A percentile compares a stretch with the other conserved stretches of the same genome.
phyloP scores from a whole-genome alignment of 2,888 invertebrate genomes.

The Chouioia cunea region DNA sequence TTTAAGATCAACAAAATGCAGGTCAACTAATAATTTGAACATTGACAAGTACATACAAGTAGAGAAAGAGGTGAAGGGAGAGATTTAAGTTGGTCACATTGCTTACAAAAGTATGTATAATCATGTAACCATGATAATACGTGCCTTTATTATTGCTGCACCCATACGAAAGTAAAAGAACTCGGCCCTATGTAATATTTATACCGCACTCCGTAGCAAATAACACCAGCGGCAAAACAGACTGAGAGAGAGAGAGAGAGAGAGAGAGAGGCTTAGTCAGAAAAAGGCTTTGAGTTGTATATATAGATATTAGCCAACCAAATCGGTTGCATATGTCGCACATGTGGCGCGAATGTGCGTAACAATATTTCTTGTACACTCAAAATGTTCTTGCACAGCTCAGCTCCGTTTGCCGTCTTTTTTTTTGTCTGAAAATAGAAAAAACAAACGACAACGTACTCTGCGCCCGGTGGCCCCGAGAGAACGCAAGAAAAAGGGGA shows the following conservation, averaged over 20 bases:
- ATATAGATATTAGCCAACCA: conserved; percentile 48
- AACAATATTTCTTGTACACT: conserved; percentile 47
- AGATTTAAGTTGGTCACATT: too few relatives aligned
- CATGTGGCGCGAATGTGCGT: conserved; percentile 49
- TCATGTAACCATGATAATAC: conserved; percentile 28
- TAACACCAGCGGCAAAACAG: background rate
- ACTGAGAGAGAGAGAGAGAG: too few relatives aligned
- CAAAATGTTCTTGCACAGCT: too few relatives aligned
- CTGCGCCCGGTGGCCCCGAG: conserved; percentile 25
- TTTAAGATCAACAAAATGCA: too few relatives aligned
- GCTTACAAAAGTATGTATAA: too few relatives aligned
- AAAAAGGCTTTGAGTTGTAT: conserved; percentile 7
- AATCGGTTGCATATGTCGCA: conserved; percentile 44
- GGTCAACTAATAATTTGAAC: too few relatives aligned
- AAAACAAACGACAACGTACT: conserved; percentile 10
- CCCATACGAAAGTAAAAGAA: background rate
- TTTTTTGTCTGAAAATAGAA: conserved; percentile 14
- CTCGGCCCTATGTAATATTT: conserved; percentile 2
- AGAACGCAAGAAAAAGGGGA: conserved; percentile 22
- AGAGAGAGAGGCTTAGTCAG: conserved; percentile 12
- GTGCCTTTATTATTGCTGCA: conserved; percentile 17
- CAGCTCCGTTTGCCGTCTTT: background rate
- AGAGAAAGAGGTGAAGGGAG: too few relatives aligned
- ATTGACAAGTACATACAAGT: too few relatives aligned
- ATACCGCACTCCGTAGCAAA: too few relatives aligned